Conservation (phyloP, 2,113 vertebrate genomes). For the Felis chaus region DNA sequence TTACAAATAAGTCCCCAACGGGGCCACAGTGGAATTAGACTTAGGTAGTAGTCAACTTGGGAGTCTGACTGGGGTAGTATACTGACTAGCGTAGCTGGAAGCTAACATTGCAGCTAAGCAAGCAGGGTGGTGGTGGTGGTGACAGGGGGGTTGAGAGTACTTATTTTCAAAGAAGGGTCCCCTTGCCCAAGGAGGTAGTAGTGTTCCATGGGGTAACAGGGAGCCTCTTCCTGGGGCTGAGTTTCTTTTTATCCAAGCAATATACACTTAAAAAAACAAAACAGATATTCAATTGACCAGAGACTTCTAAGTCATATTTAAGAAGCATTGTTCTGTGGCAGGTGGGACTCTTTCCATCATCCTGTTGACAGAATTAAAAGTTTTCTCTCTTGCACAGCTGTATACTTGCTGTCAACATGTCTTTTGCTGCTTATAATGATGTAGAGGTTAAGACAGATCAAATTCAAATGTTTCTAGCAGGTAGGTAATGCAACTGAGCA, state of each 20-base stretch:
- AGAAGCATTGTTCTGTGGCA: not conserved
- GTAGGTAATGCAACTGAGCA: not conserved
- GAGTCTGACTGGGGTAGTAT: not conserved
- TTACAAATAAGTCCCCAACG: not conserved
- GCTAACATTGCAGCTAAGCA: not conserved
- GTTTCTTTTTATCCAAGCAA: slow-evolving; percentile 15
- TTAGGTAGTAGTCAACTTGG: not conserved
- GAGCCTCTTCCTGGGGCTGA: not conserved
- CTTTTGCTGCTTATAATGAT: not conserved
- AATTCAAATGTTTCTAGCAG: not conserved
- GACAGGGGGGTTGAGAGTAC: not conserved
- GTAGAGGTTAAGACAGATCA: not conserved
- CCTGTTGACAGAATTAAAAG: not conserved
- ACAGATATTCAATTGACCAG: not conserved
- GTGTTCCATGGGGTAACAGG: not conserved
- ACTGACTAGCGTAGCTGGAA: not conserved
- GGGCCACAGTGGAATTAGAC: not conserved
- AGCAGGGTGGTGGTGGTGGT: not conserved
- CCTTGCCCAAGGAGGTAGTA: not conserved
- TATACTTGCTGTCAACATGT: not conserved
- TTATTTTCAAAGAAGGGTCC: not conserved
- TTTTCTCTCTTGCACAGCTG: not conserved
- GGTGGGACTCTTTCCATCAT: not conserved
- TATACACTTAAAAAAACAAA: not conserved
- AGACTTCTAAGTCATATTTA: not conserved